phyloP scores from a whole-genome alignment of 1,140 invertebrate genomes.

The Halesus radiatus region DNA sequence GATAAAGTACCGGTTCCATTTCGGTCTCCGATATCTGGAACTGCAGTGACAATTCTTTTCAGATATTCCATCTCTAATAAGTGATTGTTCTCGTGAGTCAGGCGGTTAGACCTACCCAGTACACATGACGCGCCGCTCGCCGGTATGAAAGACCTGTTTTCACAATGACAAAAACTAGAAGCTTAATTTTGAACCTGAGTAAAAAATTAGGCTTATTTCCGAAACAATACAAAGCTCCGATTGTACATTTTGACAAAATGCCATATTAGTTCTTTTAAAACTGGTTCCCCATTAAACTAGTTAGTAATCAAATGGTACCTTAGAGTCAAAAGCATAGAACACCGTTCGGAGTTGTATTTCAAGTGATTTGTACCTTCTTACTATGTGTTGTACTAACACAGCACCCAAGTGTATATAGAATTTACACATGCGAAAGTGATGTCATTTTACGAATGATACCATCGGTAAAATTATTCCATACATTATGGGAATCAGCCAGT shows the following conservation, averaged over 20 bases:
- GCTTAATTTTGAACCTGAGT: neutral
- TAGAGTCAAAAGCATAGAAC: no score
- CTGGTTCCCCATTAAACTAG: neutral
- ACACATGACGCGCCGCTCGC: neutral
- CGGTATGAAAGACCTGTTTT: constrained; percentile 11
- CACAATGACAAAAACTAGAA: neutral
- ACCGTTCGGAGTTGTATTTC: no score
- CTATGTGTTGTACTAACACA: no score
- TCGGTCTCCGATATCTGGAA: no score
- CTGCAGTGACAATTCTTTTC: no score
- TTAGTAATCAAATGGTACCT: no score
- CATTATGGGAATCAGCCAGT: neutral
- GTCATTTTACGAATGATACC: no score
- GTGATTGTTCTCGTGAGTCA: constrained; percentile 15
- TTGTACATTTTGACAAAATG: neutral
- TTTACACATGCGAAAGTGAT: no score
- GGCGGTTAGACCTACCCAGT: constrained; percentile 5
- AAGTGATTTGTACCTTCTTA: no score
- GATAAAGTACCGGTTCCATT: no score
- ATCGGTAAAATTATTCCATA: constrained; percentile 11
- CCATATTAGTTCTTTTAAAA: neutral
- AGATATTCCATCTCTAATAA: no score
- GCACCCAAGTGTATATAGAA: no score
- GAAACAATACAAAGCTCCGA: neutral
- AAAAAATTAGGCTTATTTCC: neutral